Evolutionary conservation across 2,113 vertebrate genomes (phyloP), one percentile per base, ranked within the genome.

Genomic region (Silurus asotus): DNA sequence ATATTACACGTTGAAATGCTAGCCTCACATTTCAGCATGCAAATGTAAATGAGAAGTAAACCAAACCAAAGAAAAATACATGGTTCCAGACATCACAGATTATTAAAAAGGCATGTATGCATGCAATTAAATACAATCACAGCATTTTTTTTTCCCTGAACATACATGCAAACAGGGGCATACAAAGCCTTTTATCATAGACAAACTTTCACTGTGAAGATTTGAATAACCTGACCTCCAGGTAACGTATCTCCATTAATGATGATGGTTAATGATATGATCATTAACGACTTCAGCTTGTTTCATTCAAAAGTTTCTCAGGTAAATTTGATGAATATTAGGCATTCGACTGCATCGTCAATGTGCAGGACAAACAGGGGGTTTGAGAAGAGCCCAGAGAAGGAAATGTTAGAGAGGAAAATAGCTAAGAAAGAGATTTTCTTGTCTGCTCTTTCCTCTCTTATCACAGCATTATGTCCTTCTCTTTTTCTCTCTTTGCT

Each of bases 301-400:
- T 67, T 82, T 84, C 45, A 78, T 56, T 72, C 79, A 56, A 62
- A 65, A 86, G 88, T 84, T 88, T 86, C 55, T 64, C 69, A 62
- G 58, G 48, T 17, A 65, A 61, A 45, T 75, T 51, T 75, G 37
- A 45, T 75, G n/a, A 75, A 51, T 37, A 37, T 64, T n/a, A 75
- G 84, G 61, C 49, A 10, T 58, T 17, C 49, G 49, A 87, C 56
- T 84, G 84, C 25, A 64, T 45, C 49, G 65, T 67, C 83, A 58
- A 67, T 89, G 85, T 91, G 89, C 88, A 88, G 89, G 89, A 89
- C 88, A 84, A 86, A 84, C 84, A 85, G 88, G 88, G 37, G 87
- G 86, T 65, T 86, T 72, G 67, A 72, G 75, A 83, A 69, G 48
- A 85, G 85, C 59, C 25, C 74, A n/a, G 77, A 88, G 87, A 85